Base-by-base conservation (phyloP, 2,797 vertebrate species). In the Sebastes itinus region DNA sequence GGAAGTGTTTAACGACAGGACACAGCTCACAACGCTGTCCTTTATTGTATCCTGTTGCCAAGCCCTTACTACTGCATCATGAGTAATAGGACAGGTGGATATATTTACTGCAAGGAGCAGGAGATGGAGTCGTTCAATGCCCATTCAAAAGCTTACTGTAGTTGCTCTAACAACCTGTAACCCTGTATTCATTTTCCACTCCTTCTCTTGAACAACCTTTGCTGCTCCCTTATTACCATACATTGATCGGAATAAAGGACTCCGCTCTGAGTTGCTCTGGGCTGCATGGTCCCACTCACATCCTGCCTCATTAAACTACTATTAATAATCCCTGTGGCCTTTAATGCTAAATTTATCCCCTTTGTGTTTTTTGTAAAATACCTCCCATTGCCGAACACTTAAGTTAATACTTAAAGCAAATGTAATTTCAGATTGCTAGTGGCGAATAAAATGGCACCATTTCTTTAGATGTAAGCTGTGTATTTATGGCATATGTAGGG, bases 181-280 rank as follows among this genome's bases (percentile, higher is more conserved):
- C 80, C 52, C 66, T 52, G 60, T 49, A 63, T 86, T 88, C 69
- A 87, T 87, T 85, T 88, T 77, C 22, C 72, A 78, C 56, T 86
- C 38, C 60, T 77, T 88, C 66, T 84, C 75, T 69, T 92, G 72
- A 72, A 89, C 75, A 78, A 84, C 78, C 82, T 81, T 78, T 42
- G 81, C 77, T 78, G 77, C 81, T 85, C 62, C 65, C 80, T 93
- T 85, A 94, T 94, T 93, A 92, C 73, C 90, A 89, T 89, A 75
- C 90, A 93, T 94, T 81, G 92, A 93, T 94, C 81, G 42, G 72
- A 87, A 89, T 83, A 88, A 92, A 91, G 78, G 86, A 89, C 86
- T 88, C 55, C 12, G 58, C 82, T 80, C 78, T 30, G 77, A 83
- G 74, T 80, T n/a, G 52, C 81, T 85, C 72, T 75, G 71, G 73